Conservation (phyloP, 1,140 invertebrate species). For the Lordiphosa mommai region DNA sequence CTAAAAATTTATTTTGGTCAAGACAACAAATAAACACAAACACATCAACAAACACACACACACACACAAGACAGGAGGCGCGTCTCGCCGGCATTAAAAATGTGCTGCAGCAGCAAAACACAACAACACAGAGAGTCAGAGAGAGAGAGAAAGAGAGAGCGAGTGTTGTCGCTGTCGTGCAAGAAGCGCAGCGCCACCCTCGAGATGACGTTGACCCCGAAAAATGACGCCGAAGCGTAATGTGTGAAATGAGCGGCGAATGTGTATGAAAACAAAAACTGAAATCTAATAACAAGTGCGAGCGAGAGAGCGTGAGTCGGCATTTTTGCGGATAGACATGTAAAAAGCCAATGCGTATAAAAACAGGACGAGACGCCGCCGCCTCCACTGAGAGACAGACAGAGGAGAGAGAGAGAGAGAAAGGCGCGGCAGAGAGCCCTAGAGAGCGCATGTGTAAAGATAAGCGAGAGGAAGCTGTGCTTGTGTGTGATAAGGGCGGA, state of each 20-base stretch:
- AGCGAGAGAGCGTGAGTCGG: constrained; percentile 39
- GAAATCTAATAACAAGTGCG: constrained; percentile 60
- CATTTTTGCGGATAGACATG: constrained; percentile 62
- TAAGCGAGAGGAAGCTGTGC: background rate
- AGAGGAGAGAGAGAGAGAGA: constrained; percentile 14
- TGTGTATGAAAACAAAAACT: constrained; percentile 73
- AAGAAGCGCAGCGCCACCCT: constrained; percentile 62
- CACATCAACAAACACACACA: constrained; percentile 2
- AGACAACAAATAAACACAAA: constrained; percentile 52
- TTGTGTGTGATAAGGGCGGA: constrained; percentile 17
- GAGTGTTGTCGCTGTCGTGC: constrained; percentile 22
- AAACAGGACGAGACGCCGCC: constrained; percentile 62
- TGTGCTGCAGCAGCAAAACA: constrained; percentile 44
- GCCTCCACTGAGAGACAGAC: too few relatives aligned
- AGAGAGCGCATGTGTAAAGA: constrained; percentile 51
- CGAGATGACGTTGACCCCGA: constrained; percentile 76
- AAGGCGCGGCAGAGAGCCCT: constrained; percentile 12
- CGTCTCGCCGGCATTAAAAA: constrained; percentile 54
- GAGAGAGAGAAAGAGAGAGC: constrained; percentile 10
- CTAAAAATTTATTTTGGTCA: constrained; percentile 57
- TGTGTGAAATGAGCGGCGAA: constrained; percentile 65
- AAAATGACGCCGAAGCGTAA: constrained; percentile 73
- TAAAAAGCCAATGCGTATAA: constrained; percentile 70
- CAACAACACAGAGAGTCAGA: background rate
- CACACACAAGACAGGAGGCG: constrained; percentile 22